These are phyloP conservation scores for Catagonus wagneri DNA, from an alignment of 2,113 vertebrate species.

Conservation along the genomic window DNA sequence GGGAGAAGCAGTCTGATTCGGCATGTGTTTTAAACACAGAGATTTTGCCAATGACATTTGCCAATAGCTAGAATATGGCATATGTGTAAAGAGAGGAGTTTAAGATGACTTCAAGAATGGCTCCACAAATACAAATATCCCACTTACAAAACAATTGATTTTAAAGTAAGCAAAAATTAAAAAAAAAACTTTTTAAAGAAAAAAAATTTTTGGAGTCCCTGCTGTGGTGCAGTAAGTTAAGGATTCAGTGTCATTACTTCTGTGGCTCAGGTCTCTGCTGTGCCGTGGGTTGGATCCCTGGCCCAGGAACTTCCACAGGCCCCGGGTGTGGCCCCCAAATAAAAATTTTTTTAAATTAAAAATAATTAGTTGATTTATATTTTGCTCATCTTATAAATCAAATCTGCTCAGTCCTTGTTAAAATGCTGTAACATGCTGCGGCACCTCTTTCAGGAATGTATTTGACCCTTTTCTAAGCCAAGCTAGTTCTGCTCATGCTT, in stretches of 20 bases:
- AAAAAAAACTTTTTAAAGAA: too few relatives aligned
- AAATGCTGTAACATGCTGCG: not conserved
- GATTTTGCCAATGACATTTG: not conserved
- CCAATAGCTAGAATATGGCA: not conserved
- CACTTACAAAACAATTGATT: not conserved
- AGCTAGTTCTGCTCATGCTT: not conserved
- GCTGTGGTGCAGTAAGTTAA: too few relatives aligned
- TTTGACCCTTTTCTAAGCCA: not conserved
- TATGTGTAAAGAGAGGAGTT: not conserved
- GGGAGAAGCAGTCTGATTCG: not conserved
- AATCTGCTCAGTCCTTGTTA: not conserved
- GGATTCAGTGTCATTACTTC: too few relatives aligned
- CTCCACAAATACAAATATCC: not conserved
- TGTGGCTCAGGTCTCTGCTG: too few relatives aligned
- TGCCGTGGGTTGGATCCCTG: too few relatives aligned
- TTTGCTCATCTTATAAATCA: not conserved
- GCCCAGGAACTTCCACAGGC: too few relatives aligned
- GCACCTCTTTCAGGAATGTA: not conserved
- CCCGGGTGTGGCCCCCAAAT: too few relatives aligned
- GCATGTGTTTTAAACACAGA: slow-evolving; percentile 26
- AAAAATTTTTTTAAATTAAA: too few relatives aligned
- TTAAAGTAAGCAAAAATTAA: not conserved
- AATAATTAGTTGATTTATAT: not conserved
- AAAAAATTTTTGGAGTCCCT: too few relatives aligned
- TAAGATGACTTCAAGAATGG: not conserved